These are phyloP conservation scores for Agonopterix subpropinquella DNA, from an alignment of 2,888 invertebrate species.

Conservation along the genomic window DNA sequence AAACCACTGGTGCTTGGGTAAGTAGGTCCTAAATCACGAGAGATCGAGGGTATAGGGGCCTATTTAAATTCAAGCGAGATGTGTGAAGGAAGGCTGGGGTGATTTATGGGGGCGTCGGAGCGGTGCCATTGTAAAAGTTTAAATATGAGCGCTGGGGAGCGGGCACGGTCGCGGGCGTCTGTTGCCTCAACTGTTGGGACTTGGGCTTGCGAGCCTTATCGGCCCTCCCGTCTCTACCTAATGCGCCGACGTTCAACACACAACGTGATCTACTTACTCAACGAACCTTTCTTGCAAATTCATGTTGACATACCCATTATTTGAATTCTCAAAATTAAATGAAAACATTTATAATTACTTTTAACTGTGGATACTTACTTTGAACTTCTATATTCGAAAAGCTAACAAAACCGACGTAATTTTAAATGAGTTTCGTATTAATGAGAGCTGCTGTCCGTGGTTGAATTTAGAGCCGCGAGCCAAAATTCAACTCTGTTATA, in stretches of 20 bases:
- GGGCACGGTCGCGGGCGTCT: slow-evolving; percentile 7
- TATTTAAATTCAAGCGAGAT: slow-evolving; percentile 66
- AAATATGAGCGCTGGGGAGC: slow-evolving; percentile 47
- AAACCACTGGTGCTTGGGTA: slow-evolving; percentile 30
- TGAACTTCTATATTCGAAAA: slow-evolving; percentile 4
- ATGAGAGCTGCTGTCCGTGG: slow-evolving; percentile 2
- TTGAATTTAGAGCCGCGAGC: slow-evolving; percentile 5
- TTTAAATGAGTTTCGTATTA: slow-evolving; percentile 8
- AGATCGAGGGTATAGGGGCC: slow-evolving; percentile 53
- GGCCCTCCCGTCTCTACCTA: slow-evolving; percentile 3
- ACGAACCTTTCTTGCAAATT: slow-evolving; percentile 7
- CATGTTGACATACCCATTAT: slow-evolving; percentile 1
- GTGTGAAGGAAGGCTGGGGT: slow-evolving; percentile 57
- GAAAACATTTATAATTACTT: neutral
- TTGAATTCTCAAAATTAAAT: neutral
- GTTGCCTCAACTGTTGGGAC: slow-evolving; percentile 1
- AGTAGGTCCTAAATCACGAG: slow-evolving; percentile 53
- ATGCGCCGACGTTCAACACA: slow-evolving; percentile 8
- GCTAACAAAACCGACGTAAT: slow-evolving; percentile 5
- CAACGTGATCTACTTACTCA: slow-evolving; percentile 17
- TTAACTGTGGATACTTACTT: too few relatives aligned
- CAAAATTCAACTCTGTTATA: slow-evolving; percentile 11
- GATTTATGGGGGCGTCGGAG: slow-evolving; percentile 57
- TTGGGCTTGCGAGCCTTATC: slow-evolving; percentile 1
- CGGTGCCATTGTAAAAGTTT: slow-evolving; percentile 60